Base-by-base conservation (phyloP, 2,113 vertebrate genomes). In the rabbit (Oryctolagus cuniculus) region DNA sequence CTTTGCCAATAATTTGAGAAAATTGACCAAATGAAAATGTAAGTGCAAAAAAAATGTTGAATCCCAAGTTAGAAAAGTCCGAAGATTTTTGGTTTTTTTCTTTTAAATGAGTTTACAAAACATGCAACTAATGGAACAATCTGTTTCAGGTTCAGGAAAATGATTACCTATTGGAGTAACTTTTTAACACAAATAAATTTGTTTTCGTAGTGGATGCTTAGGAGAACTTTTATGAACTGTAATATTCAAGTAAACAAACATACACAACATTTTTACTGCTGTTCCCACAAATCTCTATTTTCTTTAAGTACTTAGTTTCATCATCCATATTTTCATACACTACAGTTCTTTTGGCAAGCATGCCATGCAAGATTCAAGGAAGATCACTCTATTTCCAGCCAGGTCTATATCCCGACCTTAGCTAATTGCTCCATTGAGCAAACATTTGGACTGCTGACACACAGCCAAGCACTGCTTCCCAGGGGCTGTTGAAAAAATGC, bases 171-270 rank as follows among this genome's bases (percentile, higher is more conserved):
- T 5, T 24, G 0, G 19, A 89, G 16, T 38, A 89, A 75, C 25
- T 44, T 90, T 89, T 78, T 38, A 94, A 82, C 75, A 91, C 6
- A n/a, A 70, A 15, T 74, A 91, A 69, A 87, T 88, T 85, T 78
- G 44, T 67, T 92, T 94, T 63, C 58, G 58, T 70, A 70, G 17
- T 8, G 17, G n/a, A 86, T 27, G n/a, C 9, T 64, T 90, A 83
- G 13, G 13, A 90, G 49, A 78, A 75, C n/a, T 55, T 83, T 85
- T 55, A 89, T 31, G 36, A 96, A 69, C 58, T 93, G n/a, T 63
- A 72, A 96, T 78, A 74, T 91, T 96, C 38, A 93, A 86, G 53
- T 73, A 78, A 89, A 53, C n/a, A 85, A 73, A 92, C 51, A 74
- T 58, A 34, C 24, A 85, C 5, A 49, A 4, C 58, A 34, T 82